Evolutionary conservation across 2,113 vertebrate species (phyloP), one percentile per base, ranked within the genome.

Genomic region (Australoheros scitulus): DNA sequence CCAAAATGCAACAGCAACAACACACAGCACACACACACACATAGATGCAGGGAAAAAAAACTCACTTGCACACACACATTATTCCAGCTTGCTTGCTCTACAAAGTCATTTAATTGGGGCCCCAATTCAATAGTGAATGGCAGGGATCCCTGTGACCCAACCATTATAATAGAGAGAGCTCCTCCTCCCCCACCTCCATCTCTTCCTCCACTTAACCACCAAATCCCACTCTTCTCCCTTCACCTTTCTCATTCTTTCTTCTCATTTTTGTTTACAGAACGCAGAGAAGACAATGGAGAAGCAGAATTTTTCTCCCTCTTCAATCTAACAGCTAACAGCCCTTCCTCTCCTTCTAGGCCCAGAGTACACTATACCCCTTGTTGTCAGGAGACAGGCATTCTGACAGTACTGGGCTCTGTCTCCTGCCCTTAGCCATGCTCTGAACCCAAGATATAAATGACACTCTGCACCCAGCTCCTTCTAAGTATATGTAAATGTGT

Each of bases 51-150:
- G 34, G 34, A 7, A 29, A 77, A 50, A 43, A 43, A 76, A 8
- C 38, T 61, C 64, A 68, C 76, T 26, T 15, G 13, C 29, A 78
- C 76, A 24, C 26, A 82, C 72, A 80, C 41, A 76, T 77, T 29
- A 72, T 70, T 85, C 57, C 87, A 80, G 64, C 68, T 79, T 93
- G 94, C 95, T 96, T 94, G 91, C 94, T 93, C 94, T 94, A 95
- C 92, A 86, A 91, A 94, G 94, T 96, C 96, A 94, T 96, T 97
- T 97, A 97, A 98, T 97, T 98, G 97, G 97, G 94, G 94, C 91
- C 56, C 91, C 93, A 91, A 94, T 94, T 92, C 79, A 88, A 84
- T 89, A 81, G 94, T 94, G 93, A 88, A 92, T 90, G 91, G 94
- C 87, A 83, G 82, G 58, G 89, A 95, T 95, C 93, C 91, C 87